Evolutionary conservation across 2,113 vertebrate species (phyloP), one percentile per base, ranked within the genome.

Genomic region (Connochaetes taurinus): DNA sequence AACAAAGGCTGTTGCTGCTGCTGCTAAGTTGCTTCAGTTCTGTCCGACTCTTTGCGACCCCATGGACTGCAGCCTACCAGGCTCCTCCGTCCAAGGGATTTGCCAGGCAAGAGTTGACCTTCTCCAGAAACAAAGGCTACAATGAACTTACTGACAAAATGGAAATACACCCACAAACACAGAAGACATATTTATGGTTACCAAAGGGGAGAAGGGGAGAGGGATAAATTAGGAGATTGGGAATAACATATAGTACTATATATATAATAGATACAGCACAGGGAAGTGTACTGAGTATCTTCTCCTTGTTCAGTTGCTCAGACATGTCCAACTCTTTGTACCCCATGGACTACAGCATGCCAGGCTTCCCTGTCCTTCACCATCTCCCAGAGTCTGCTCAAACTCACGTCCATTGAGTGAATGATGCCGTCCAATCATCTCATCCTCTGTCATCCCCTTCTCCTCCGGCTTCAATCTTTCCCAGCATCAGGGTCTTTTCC

Each of bases 1-100:
- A 16, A 0, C 17, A 50, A 87, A 64, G 6, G 33, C 33, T 53
- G 55, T 21, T 57, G 52, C 52, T 52, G 19, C 53, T 57, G 55
- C 55, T 57, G 23, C 55, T 57, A 25, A 57, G 55, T 57, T 9
- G 9, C 55, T 57, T 57, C 1, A 25, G 55, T 25, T 0, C 0
- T 25, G 55, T 57, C 23, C 0, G 23, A 57, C 23, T 57, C 55
- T 57, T 23, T 57, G 55, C 0, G 9, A 50, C 50, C 50, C 50
- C 50, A 50, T 50, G 3, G 50, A 50, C 50, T 14, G 21, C 21
- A 25, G 21, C 8, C 21, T 1, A 57, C 21, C 21, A 57, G 55
- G 55, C 8, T 57, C 55, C 55, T 0, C 55, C 0, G 0, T 57
- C 55, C 55, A 3, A 25, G 55, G 55, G 21, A 57, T 57, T 57